Evolutionary conservation across 2,888 invertebrate species (phyloP).

Genomic region (Torymus texanus): DNA sequence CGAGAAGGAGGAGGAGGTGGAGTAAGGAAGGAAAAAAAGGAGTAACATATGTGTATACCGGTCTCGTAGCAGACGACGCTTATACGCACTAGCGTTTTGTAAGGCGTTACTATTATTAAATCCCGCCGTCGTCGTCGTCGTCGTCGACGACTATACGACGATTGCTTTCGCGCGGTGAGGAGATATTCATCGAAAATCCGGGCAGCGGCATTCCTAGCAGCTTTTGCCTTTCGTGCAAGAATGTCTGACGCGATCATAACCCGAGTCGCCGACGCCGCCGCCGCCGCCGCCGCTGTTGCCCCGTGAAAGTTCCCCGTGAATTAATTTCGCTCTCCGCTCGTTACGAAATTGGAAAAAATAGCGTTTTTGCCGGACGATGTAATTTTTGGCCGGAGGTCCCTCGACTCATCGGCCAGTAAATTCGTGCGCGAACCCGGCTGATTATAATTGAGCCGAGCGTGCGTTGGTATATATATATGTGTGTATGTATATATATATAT

Average conservation of each 20-base stretch:
- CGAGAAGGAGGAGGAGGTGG: neutral
- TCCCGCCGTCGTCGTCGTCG: neutral
- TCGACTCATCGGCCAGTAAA: constrained; percentile 15
- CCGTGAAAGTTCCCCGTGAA: constrained; percentile 36
- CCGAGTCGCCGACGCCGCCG: neutral
- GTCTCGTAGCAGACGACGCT: no score
- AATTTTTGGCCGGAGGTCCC: constrained; percentile 7
- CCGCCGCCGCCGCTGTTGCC: neutral
- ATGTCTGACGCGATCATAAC: constrained; percentile 30
- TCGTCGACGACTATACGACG: neutral
- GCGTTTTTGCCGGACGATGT: constrained; percentile 15
- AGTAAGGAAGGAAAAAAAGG: neutral
- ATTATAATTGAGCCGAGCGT: constrained; percentile 49
- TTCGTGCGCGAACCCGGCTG: constrained; percentile 29
- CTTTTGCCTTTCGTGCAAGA: constrained; percentile 47
- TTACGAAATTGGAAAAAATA: constrained; percentile 37
- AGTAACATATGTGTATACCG: no score
- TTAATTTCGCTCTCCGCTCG: constrained; percentile 41
- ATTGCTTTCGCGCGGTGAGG: neutral
- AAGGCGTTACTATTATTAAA: constrained; percentile 49
- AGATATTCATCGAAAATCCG: constrained; percentile 31
- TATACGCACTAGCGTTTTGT: constrained; percentile 2
- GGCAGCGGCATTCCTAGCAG: constrained; percentile 40
- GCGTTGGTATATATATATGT: no score
- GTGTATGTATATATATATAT: no score